Evolutionary conservation across 2,888 invertebrate species (phyloP), one percentile per base, ranked within the genome.

Genomic region (Meiosimyza decipiens): DNA sequence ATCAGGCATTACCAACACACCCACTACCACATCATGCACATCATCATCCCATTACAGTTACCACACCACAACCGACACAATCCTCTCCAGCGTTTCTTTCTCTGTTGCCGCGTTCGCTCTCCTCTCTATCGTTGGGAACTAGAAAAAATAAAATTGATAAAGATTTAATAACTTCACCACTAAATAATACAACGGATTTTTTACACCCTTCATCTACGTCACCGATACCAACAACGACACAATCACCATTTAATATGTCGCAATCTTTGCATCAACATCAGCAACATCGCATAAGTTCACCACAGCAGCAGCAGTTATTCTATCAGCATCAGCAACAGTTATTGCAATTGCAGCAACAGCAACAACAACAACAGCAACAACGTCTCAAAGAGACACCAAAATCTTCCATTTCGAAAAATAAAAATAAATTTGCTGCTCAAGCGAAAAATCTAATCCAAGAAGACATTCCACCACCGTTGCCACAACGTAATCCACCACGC

Each of bases 401-500:
- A 69, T 74, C 80, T 0, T 77, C 81, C 3, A 77, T 75, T 16
- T 74, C 79, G 22, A 85, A 83, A 70, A 73, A 77, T 69, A 87
- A 86, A 77, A 85, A 83, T 64, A 85, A 86, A 77, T 86, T 84
- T 75, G 79, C 81, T 6, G 81, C 83, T 16, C 82, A 81, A 70
- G 75, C 84, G 40, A 83, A 84, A 75, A 85, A 82, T 74, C 80
- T 82, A 13, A 79, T 78, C 65, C 76, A 79, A 74, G 86, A 85
- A 75, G 84, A 84, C 70, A 77, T 83, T 71, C 90, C 90, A 74
- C 90, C 90, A 33, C 90, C 90, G 50, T 82, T 90, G 75, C 90
- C 90, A 52, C 89, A 89, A 82, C 85, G 90, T 73, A 89, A 89
- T 82, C 88, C 84, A 50, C 83, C 84, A 52, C 78, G 86, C 18